Evolutionary conservation across 2,113 vertebrate species (phyloP), one percentile per base, ranked within the genome.

Genomic region (Brachirus orientalis): DNA sequence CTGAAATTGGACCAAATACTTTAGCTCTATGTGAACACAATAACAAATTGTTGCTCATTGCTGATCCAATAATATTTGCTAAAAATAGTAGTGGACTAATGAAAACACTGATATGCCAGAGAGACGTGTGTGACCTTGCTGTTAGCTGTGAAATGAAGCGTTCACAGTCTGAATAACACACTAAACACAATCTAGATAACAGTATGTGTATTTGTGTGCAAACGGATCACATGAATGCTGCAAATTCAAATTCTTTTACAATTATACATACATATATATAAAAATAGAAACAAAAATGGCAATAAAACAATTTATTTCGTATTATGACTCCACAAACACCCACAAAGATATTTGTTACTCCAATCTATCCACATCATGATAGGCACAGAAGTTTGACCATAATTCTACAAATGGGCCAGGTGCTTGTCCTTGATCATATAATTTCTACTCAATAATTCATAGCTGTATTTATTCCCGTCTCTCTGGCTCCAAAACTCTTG

Each of bases 221-320:
- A 9, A 38, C 2, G 6, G 5, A 19, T 11, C 14, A 55, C 47
- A 20, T 19, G 43, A 58, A 37, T 8, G 17, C 7, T 10, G 1
- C 3, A 41, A 16, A 14, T 52, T 1, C 11, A 13, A 18, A 12
- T 4, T 35, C 59, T 47, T 1, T 48, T 1, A 38, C 1, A 45
- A 52, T 51, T 4, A 60, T 13, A 43, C 5, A 10, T 5, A 43
- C 10, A 43, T 5, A 66, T 45, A 50, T 13, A 47, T 10, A 75
- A 2, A 35, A 62, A 0, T 46, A 5, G 10, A 12, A 17, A 14
- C 9, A 50, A 56, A 60, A 50, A 46, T 55, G 6, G 6, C 44
- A 79, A 62, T 67, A 72, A 72, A 82, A 72, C 19, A 0, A 37
- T 90, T 89, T 90, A 88, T 88, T 91, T 35, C 36, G 63, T 60